Percentiles rank a stretch among this genome's conserved stretches.
Conservation (phyloP, 2,888 invertebrate species). For the Euzophera pinguis region DNA sequence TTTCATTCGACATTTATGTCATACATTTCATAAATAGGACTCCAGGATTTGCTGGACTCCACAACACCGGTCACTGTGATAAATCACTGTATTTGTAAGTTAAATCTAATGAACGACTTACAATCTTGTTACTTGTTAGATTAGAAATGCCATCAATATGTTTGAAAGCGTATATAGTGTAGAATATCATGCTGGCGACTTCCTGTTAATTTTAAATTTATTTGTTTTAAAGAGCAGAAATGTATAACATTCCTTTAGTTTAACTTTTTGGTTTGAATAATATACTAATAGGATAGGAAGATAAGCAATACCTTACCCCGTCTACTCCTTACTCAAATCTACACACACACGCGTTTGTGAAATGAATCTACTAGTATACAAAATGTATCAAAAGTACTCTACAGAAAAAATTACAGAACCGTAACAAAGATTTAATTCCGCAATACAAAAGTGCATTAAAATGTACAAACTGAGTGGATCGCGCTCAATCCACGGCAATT, state of each 20-base stretch:
- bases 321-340: too few species aligned
- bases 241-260: too few species aligned
- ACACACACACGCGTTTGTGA: too few species aligned
- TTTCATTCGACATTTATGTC: too few species aligned
- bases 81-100: constrained; percentile 6
- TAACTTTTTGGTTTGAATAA: too few species aligned
- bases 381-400: background rate
- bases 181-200: too few species aligned
- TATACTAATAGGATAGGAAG: too few species aligned
- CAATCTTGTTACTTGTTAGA: background rate
- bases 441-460: background rate
- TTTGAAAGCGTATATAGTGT: background rate
- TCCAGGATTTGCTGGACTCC: constrained; percentile 2
- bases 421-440: background rate
- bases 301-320: too few species aligned
- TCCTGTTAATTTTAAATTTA: too few species aligned
- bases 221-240: too few species aligned
- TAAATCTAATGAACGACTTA: constrained; percentile 5
- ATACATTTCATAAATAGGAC: too few species aligned
- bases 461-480: background rate
- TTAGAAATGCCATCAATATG: background rate
- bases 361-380: too few species aligned
- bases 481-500: constrained; percentile 10
- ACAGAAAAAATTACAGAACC: background rate
- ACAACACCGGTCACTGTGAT: constrained; percentile 1